A percentile compares a stretch with the other conserved stretches of the same genome.
Evolutionary conservation across 1,140 invertebrate species (phyloP).

Genomic region (Sminthurides bifidus): DNA sequence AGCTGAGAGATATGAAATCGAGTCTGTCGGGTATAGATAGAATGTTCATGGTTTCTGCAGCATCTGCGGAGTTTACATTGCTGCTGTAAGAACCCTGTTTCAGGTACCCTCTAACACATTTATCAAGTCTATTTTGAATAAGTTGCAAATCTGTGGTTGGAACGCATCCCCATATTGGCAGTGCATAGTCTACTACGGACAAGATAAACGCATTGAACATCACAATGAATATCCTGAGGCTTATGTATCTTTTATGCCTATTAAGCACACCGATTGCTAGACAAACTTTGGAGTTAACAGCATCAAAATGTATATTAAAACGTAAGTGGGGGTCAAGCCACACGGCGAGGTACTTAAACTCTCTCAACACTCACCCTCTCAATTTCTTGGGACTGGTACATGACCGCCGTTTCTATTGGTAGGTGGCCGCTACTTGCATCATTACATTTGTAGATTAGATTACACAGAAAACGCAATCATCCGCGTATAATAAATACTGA

Average conservation of each 20-base stretch:
- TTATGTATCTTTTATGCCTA: not conserved
- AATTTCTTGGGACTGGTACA: not conserved
- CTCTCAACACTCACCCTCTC: not conserved
- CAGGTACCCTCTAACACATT: no score
- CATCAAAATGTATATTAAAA: not conserved
- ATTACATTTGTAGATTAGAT: not conserved
- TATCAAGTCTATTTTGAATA: not conserved
- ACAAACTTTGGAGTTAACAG: not conserved
- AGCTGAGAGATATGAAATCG: no score
- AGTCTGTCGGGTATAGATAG: no score
- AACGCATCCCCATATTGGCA: not conserved
- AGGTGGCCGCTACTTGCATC: not conserved
- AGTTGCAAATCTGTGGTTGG: not conserved
- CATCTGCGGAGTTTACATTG: no score
- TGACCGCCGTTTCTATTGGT: not conserved
- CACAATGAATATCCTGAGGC: not conserved
- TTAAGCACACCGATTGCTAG: not conserved
- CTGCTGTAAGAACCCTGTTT: no score
- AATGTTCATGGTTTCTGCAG: no score
- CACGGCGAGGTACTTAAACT: constrained; percentile 2
- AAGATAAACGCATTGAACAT: not conserved
- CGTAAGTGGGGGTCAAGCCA: not conserved
- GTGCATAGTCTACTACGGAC: not conserved
- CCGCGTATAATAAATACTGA: not conserved
- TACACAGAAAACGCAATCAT: not conserved